Evolutionary conservation across 2,113 vertebrate genomes (phyloP).

Genomic region (Spea bombifrons): DNA sequence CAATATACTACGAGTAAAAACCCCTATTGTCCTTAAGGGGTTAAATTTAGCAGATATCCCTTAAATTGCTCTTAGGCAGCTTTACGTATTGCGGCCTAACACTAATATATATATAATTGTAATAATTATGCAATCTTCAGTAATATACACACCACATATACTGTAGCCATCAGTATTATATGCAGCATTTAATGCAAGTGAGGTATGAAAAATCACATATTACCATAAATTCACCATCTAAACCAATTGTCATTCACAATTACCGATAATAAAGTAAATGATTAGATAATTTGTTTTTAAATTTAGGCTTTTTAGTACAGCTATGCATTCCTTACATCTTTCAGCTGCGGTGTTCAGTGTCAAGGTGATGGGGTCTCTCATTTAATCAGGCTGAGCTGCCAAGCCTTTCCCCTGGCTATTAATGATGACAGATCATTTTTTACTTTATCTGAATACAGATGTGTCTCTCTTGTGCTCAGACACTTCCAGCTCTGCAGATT

Average conservation of each 20-base stretch:
- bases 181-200: too few relatives aligned
- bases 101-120: too few relatives aligned
- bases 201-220: too few relatives aligned
- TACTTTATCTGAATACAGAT: constrained; percentile 53
- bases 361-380: constrained; percentile 45
- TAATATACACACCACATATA: too few relatives aligned
- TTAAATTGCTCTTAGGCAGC: too few relatives aligned
- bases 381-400: constrained; percentile 53
- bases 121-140: too few relatives aligned
- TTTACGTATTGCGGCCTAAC: too few relatives aligned
- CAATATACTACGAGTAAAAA: too few relatives aligned
- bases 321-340: constrained; percentile 50
- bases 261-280: constrained; percentile 49
- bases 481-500: constrained; percentile 24
- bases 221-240: too few relatives aligned
- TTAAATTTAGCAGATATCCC: too few relatives aligned
- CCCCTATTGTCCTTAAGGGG: too few relatives aligned
- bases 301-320: constrained; percentile 54
- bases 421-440: constrained; percentile 57
- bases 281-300: constrained; percentile 59
- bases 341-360: constrained; percentile 55
- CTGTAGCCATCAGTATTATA: too few relatives aligned
- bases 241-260: constrained; percentile 22
- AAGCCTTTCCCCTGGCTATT: constrained; percentile 51
- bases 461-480: constrained; percentile 34